These are phyloP conservation scores for Stenolophus ochropezus DNA, from an alignment of 2,888 invertebrate species.

Conservation along the genomic window DNA sequence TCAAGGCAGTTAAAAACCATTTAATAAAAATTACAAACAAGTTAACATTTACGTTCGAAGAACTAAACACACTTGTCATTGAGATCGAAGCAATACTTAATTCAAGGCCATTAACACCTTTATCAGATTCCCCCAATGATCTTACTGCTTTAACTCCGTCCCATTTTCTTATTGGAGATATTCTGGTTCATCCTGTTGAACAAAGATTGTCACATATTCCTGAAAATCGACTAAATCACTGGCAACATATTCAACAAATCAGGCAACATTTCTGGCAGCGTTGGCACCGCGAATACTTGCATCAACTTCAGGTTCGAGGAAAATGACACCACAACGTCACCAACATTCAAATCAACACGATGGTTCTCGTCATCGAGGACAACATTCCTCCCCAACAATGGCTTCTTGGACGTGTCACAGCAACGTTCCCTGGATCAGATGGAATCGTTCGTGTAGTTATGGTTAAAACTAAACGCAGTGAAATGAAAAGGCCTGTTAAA, in stretches of 20 bases:
- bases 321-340: slow-evolving; percentile 62
- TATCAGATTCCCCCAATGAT: background rate
- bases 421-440: background rate
- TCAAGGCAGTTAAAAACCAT: background rate
- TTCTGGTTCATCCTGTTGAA: background rate
- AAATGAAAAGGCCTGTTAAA: slow-evolving; percentile 13
- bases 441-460: slow-evolving; percentile 22
- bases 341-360: slow-evolving; percentile 28
- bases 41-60: background rate
- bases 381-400: slow-evolving; percentile 61
- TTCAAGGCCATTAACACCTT: background rate
- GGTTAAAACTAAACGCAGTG: slow-evolving; percentile 1
- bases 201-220: background rate
- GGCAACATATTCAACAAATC: slow-evolving; percentile 35
- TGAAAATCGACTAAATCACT: background rate
- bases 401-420: slow-evolving; percentile 49
- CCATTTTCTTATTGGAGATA: background rate
- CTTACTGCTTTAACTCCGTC: background rate
- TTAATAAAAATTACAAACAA: background rate
- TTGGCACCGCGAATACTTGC: slow-evolving; percentile 52
- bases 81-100: background rate
- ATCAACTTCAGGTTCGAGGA: slow-evolving; percentile 58
- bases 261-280: slow-evolving; percentile 42
- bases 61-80: background rate
- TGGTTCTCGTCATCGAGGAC: slow-evolving; percentile 61